Evolutionary conservation across 2,113 vertebrate genomes (phyloP).

Genomic region (Neomonachus schauinslandi): DNA sequence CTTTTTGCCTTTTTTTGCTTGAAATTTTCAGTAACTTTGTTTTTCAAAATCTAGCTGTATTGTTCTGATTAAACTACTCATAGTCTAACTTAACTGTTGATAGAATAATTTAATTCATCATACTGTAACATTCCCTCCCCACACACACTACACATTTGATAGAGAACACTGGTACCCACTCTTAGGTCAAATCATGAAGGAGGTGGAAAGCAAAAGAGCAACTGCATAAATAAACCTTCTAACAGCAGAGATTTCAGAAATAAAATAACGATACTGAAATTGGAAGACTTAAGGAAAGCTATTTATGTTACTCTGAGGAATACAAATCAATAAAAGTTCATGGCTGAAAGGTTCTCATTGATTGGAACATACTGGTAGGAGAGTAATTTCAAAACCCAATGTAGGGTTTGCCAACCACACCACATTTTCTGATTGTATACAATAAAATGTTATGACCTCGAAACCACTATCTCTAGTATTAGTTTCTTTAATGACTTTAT

Average conservation of each 20-base stretch:
- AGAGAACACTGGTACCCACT: background rate
- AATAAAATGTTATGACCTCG: constrained; percentile 85
- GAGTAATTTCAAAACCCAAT: constrained; percentile 86
- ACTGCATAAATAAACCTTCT: constrained; percentile 79
- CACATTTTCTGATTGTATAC: constrained; percentile 83
- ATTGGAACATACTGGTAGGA: constrained; percentile 92
- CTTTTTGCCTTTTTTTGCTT: background rate
- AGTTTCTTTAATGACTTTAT: constrained; percentile 78
- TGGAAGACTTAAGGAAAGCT: constrained; percentile 84
- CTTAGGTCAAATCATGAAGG: constrained; percentile 56
- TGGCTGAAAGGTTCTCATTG: constrained; percentile 91
- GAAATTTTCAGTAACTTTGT: constrained; percentile 1
- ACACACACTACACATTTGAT: background rate
- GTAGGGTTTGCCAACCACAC: constrained; percentile 83
- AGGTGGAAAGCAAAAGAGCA: constrained; percentile 56
- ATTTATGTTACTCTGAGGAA: constrained; percentile 81
- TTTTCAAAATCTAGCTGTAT: constrained; percentile 9
- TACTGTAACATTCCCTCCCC: background rate
- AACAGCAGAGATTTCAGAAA: constrained; percentile 77
- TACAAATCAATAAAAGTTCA: constrained; percentile 92
- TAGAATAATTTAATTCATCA: background rate
- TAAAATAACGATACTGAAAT: constrained; percentile 82
- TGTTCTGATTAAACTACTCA: background rate
- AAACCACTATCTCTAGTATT: constrained; percentile 74
- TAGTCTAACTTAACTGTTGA: background rate